phyloP scores from a whole-genome alignment of 1,140 invertebrate species.

The Penaeus chinensis region DNA sequence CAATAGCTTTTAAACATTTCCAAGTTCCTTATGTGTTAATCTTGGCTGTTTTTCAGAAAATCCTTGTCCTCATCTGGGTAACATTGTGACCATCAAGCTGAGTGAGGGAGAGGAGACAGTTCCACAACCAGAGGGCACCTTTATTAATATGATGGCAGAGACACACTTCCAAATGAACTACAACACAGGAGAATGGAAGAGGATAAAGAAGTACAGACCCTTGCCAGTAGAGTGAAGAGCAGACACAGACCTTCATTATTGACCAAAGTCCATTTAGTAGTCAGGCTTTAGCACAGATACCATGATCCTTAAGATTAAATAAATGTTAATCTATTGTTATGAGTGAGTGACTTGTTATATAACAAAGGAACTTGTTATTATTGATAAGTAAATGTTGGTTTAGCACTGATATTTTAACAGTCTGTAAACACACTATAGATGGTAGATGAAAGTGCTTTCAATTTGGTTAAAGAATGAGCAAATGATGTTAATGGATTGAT shows the following conservation, averaged over 20 bases:
- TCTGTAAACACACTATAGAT: too few species aligned
- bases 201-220: slow-evolving; percentile 79
- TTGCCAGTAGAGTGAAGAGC: slow-evolving; percentile 41
- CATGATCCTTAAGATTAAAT: background rate
- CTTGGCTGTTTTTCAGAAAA: slow-evolving; percentile 79
- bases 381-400: background rate
- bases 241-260: background rate
- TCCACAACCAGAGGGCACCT: slow-evolving; percentile 79
- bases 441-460: too few species aligned
- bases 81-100: slow-evolving; percentile 91
- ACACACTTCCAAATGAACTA: slow-evolving; percentile 98
- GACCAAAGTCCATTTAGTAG: background rate
- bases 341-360: background rate
- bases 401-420: too few species aligned
- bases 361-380: background rate
- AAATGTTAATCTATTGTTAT: slow-evolving; percentile 3
- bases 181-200: slow-evolving; percentile 92
- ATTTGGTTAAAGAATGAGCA: too few species aligned
- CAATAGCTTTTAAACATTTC: background rate
- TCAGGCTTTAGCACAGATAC: background rate
- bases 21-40: background rate
- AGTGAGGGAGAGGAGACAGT: slow-evolving; percentile 89
- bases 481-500: too few species aligned
- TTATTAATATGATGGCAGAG: slow-evolving; percentile 83
- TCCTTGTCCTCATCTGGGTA: slow-evolving; percentile 92